phyloP scores from a whole-genome alignment of 2,113 vertebrate species.

The Dinomys branickii region DNA sequence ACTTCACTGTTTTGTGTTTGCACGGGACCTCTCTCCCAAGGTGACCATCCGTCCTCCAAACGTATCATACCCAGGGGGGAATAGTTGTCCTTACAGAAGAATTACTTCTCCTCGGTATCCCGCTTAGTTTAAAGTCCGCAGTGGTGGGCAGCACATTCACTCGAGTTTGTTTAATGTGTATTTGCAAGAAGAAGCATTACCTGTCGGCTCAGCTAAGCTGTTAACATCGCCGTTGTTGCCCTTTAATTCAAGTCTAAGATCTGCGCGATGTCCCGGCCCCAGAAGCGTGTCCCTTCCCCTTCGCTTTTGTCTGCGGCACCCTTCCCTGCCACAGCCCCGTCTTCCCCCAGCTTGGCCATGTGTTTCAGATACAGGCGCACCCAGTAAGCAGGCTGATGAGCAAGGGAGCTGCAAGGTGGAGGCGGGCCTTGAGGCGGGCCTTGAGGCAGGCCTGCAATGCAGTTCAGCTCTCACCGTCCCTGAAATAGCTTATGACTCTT shows the following conservation, averaged over 20 bases:
- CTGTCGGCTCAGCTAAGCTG: neutral
- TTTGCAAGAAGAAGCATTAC: neutral
- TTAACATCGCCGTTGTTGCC: neutral
- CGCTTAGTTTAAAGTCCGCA: neutral
- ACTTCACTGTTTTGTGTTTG: neutral
- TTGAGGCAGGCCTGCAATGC: neutral
- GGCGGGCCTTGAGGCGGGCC: neutral
- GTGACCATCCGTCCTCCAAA: neutral
- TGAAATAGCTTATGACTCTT: neutral
- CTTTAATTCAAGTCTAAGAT: neutral
- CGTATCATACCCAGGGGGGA: neutral
- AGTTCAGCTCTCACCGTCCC: neutral
- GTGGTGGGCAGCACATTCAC: neutral
- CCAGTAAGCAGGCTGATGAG: neutral
- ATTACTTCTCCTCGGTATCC: neutral
- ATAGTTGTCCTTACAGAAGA: neutral
- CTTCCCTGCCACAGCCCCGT: neutral
- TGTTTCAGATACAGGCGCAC: neutral
- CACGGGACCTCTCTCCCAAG: neutral
- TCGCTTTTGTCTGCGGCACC: neutral
- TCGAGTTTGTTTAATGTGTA: neutral
- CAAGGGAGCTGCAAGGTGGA: neutral
- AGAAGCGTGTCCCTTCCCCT: neutral
- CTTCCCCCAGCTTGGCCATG: neutral
- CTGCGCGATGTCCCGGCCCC: rapidly evolving